Conservation (phyloP, 2,888 invertebrate genomes). For the Pinctada fucata region DNA sequence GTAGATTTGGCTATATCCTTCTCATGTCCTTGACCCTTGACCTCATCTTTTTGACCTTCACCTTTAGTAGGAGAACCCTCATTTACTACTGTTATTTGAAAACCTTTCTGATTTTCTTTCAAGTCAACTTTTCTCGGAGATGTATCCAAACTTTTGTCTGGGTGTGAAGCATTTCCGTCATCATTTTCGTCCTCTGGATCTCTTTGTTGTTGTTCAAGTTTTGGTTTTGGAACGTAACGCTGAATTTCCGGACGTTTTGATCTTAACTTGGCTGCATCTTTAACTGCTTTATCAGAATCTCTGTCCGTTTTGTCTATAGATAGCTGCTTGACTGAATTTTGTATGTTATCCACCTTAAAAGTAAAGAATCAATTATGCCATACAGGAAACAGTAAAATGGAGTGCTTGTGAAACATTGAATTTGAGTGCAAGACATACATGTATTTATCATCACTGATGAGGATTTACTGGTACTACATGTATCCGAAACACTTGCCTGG, state of each 20-base stretch:
- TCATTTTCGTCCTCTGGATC: constrained; percentile 39
- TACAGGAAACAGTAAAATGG: background rate
- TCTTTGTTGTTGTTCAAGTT: constrained; percentile 52
- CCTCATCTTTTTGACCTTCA: constrained; percentile 7
- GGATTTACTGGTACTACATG: too few species aligned
- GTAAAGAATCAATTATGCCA: background rate
- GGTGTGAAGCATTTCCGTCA: constrained; percentile 30
- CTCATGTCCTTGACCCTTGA: background rate
- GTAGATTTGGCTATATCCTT: background rate
- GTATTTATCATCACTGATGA: background rate
- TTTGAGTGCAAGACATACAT: background rate
- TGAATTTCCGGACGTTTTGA: constrained; percentile 66
- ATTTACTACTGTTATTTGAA: constrained; percentile 64
- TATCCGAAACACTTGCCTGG: too few species aligned
- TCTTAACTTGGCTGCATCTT: constrained; percentile 36
- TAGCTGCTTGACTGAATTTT: background rate
- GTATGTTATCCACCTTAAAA: constrained; percentile 39
- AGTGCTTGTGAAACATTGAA: background rate
- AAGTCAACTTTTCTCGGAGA: constrained; percentile 42
- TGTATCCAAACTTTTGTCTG: constrained; percentile 22
- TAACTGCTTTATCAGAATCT: constrained; percentile 8
- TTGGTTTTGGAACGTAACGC: constrained; percentile 66
- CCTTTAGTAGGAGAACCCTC: constrained; percentile 22
- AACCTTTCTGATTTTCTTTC: constrained; percentile 50
- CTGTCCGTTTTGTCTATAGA: constrained; percentile 13